These are phyloP conservation scores for Ondatra zibethicus DNA, from an alignment of 2,113 vertebrate species.

Conservation along the genomic window DNA sequence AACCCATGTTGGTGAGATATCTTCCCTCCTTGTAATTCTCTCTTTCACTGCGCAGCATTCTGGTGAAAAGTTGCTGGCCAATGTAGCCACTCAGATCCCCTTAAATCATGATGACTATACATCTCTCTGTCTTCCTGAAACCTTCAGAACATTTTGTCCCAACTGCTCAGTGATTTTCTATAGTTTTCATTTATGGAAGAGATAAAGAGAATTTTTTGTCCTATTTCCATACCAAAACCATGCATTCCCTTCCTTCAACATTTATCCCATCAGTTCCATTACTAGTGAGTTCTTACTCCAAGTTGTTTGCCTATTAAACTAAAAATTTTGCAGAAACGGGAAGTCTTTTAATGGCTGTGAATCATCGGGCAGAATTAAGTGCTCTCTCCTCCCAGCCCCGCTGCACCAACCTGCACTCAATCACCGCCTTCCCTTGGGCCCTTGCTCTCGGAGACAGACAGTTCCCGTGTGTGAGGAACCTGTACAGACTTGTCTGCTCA, in stretches of 20 bases:
- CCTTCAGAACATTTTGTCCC: background rate
- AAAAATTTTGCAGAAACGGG: slow-evolving; percentile 86
- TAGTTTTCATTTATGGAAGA: background rate
- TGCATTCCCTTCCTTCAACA: slow-evolving; percentile 79
- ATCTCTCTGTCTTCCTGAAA: background rate
- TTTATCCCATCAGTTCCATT: slow-evolving; percentile 84
- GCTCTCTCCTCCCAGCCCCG: background rate
- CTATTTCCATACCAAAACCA: slow-evolving; percentile 85
- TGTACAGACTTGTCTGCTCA: slow-evolving; percentile 41
- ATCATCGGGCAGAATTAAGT: slow-evolving; percentile 84
- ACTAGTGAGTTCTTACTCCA: slow-evolving; percentile 84
- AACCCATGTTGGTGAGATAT: background rate
- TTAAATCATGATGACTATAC: background rate
- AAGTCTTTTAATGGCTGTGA: slow-evolving; percentile 85
- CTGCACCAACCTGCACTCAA: slow-evolving; percentile 72
- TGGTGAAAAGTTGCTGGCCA: background rate
- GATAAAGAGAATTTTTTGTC: slow-evolving; percentile 75
- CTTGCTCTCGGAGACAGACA: slow-evolving; percentile 58
- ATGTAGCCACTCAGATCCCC: accelerated
- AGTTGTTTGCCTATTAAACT: slow-evolving; percentile 89
- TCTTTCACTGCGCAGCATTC: background rate
- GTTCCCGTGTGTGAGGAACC: background rate
- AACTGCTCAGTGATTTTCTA: background rate
- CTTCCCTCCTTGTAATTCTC: background rate
- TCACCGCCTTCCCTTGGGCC: slow-evolving; percentile 16